Percentiles rank a stretch among this genome's conserved stretches.
Conservation (phyloP, 2,888 invertebrate genomes). For the Andrena minutula region DNA sequence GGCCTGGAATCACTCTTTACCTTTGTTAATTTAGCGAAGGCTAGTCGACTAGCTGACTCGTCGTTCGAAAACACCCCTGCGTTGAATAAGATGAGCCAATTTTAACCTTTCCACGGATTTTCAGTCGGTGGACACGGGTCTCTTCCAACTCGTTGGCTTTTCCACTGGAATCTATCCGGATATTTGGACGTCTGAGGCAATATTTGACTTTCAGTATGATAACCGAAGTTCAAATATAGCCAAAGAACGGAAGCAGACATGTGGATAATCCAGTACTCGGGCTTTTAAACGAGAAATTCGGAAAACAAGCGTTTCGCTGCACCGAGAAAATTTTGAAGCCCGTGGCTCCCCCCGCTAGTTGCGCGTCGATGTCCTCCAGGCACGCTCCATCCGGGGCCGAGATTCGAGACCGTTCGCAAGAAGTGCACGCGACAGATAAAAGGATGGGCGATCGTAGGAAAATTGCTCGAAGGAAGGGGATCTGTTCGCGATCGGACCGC, state of each 20-base stretch:
- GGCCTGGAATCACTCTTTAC: background rate
- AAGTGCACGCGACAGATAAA: slow-evolving; percentile 27
- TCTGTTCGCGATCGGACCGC: slow-evolving; percentile 70
- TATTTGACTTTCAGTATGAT: slow-evolving; percentile 37
- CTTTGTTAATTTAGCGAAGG: background rate
- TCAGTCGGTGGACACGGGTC: background rate
- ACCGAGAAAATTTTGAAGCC: background rate
- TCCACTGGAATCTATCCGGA: background rate
- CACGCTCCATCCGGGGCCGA: slow-evolving; percentile 19
- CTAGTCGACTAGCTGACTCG: background rate
- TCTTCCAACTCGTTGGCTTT: background rate
- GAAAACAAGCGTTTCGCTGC: background rate
- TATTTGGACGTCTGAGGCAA: background rate
- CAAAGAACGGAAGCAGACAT: background rate
- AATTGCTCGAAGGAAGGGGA: slow-evolving; percentile 8
- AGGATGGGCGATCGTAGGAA: slow-evolving; percentile 19
- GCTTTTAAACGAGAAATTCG: background rate
- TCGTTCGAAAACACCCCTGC: background rate
- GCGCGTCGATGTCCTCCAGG: background rate
- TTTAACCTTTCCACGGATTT: background rate
- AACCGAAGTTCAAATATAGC: slow-evolving; percentile 20
- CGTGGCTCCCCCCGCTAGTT: slow-evolving; percentile 9
- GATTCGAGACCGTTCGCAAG: slow-evolving; percentile 34
- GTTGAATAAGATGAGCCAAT: background rate
- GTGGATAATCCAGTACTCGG: background rate